A percentile compares a stretch with the other conserved stretches of the same genome.
Conservation (phyloP, 2,797 vertebrate genomes). For the Tragelaphus oryx region DNA sequence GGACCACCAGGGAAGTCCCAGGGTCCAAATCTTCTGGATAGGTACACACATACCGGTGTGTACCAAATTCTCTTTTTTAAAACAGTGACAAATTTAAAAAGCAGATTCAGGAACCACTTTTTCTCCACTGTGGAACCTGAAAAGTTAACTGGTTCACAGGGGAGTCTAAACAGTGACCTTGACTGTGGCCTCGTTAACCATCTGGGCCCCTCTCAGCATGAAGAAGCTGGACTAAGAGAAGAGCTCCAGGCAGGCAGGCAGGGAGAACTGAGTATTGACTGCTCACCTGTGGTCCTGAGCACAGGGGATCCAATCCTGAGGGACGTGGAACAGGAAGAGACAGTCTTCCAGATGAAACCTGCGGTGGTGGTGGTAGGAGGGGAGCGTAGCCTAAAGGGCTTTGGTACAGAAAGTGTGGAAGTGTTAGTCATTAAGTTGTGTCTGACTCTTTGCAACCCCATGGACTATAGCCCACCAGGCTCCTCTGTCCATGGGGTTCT, state of each 20-base stretch:
- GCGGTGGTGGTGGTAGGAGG: neutral
- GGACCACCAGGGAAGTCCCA: neutral
- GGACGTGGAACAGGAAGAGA: neutral
- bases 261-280: neutral
- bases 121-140: neutral
- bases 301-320: neutral
- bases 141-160: neutral
- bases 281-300: rapidly evolving
- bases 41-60: neutral
- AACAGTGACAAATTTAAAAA: neutral
- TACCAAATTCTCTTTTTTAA: neutral
- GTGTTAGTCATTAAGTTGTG: neutral
- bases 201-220: neutral
- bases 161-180: neutral
- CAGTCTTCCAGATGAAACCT: neutral
- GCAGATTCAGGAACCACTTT: neutral
- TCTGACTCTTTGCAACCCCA: neutral
- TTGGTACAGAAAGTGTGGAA: neutral
- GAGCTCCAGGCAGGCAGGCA: neutral
- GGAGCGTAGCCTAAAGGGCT: neutral
- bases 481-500: neutral
- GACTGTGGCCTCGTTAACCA: neutral
- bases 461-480: neutral
- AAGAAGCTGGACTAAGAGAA: neutral
- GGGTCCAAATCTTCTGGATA: neutral